Evolutionary conservation across 2,113 vertebrate genomes (phyloP), one percentile per base, ranked within the genome.

Genomic region (Melanotaenia duboulayi): DNA sequence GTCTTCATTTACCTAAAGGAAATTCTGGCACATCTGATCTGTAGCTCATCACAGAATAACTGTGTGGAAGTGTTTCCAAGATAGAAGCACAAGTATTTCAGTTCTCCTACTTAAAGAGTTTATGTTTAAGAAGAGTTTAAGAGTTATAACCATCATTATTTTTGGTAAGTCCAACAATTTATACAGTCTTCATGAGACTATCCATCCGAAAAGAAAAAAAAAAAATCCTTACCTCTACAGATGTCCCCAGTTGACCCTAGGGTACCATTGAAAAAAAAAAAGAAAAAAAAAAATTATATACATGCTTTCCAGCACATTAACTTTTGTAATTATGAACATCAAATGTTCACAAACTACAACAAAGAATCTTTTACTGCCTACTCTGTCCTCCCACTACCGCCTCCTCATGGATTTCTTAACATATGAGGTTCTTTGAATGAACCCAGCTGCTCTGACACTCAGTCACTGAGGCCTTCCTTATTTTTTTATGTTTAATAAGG

Each of bases 401-500:
- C 28, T 71, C n/a, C 62, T 66, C 73, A 57, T 3, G 39, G 14
- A 40, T 76, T 74, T 66, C 39, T 25, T 20, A 23, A 23, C 40
- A 59, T 50, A 74, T 77, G 62, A 25, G 65, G 42, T 71, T 84
- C 80, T 39, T 55, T 71, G 62, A 80, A 76, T 49, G 71, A 75
- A 68, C 61, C 32, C 65, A 37, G 65, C 40, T 9, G 50, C 69
- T 60, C 24, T 74, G 77, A 83, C 75, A 78, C 28, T 35, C 42
- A 64, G 76, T 42, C 70, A 74, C 51, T 22, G 66, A 59, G 78
- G 62, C 72, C 65, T 81, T 39, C 28, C 60, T 56, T 84, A 61
- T 48, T 62, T 74, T n/a, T 67, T 57, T 59, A 32, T 74, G 75
- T 87, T 80, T 78, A 89, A 89, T 81, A 86, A 85, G 84, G 49